These are phyloP conservation scores for Orchestia grillus DNA, from an alignment of 1,140 invertebrate species.

Conservation along the genomic window DNA sequence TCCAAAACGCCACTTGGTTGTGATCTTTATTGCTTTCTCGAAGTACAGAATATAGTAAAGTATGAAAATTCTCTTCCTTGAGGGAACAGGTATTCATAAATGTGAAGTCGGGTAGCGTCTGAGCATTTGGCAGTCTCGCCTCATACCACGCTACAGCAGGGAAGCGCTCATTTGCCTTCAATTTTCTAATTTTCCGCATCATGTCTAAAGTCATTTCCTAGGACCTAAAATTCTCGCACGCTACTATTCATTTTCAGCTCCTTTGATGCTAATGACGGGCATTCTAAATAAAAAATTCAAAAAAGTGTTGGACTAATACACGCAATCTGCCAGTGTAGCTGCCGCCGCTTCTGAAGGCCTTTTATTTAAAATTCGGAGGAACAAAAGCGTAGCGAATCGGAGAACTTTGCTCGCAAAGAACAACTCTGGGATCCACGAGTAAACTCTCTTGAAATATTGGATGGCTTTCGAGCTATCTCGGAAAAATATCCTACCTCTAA, in stretches of 20 bases:
- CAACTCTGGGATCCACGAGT: not conserved
- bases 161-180: not conserved
- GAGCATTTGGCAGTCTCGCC: not conserved
- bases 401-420: conserved; percentile 1
- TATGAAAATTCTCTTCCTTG: not conserved
- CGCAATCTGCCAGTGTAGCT: not conserved
- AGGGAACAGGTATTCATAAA: not conserved
- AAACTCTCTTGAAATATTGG: not conserved
- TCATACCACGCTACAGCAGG: not conserved
- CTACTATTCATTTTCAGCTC: not conserved
- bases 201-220: not conserved
- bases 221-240: not conserved
- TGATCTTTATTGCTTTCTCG: not conserved
- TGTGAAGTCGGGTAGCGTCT: not conserved
- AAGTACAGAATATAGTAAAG: not conserved
- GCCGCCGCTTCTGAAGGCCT: not conserved
- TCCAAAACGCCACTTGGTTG: not conserved
- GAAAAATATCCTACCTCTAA: not conserved
- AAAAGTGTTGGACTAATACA: not conserved
- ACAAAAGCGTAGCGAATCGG: conserved; percentile 6
- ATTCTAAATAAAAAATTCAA: not conserved
- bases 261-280: not conserved
- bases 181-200: not conserved
- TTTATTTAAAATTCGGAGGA: not conserved
- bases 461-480: not conserved